These are phyloP conservation scores for Dryas iulia DNA, from an alignment of 1,140 invertebrate genomes.

Conservation along the genomic window DNA sequence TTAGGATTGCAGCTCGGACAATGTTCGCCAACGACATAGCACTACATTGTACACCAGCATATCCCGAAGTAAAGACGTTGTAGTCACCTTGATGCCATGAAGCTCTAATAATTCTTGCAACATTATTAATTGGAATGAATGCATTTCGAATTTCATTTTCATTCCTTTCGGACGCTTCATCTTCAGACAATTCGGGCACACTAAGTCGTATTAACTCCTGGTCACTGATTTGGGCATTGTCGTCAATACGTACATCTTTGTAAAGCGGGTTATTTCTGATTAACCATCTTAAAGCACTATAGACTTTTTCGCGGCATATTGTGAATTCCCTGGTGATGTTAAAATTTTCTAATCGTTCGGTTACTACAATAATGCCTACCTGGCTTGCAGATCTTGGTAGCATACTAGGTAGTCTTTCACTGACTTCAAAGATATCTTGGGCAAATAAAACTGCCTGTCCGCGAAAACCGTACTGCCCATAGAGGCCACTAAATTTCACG, in stretches of 20 bases:
- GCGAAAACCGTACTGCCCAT: conserved; percentile 41
- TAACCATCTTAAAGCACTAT: conserved; percentile 33
- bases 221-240: conserved; percentile 25
- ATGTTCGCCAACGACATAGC: conserved; percentile 26
- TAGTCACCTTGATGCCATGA: conserved; percentile 28
- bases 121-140: too few species aligned
- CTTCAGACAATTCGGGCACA: too few species aligned
- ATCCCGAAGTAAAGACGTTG: conserved; percentile 22
- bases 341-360: conserved; percentile 46
- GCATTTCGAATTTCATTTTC: conserved; percentile 21
- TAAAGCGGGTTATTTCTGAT: conserved; percentile 34
- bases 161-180: too few species aligned
- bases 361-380: conserved; percentile 39
- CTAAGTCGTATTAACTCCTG: conserved; percentile 20
- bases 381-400: conserved; percentile 39
- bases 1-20: conserved; percentile 10
- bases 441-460: conserved; percentile 48
- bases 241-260: conserved; percentile 33
- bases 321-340: conserved; percentile 37
- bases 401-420: conserved; percentile 39
- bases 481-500: conserved; percentile 20
- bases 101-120: conserved; percentile 27
- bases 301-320: conserved; percentile 33
- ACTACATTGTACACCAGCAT: conserved; percentile 27
- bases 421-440: conserved; percentile 51